These are phyloP conservation scores for Desoria tigrina DNA, from an alignment of 2,888 invertebrate species.

Conservation along the genomic window DNA sequence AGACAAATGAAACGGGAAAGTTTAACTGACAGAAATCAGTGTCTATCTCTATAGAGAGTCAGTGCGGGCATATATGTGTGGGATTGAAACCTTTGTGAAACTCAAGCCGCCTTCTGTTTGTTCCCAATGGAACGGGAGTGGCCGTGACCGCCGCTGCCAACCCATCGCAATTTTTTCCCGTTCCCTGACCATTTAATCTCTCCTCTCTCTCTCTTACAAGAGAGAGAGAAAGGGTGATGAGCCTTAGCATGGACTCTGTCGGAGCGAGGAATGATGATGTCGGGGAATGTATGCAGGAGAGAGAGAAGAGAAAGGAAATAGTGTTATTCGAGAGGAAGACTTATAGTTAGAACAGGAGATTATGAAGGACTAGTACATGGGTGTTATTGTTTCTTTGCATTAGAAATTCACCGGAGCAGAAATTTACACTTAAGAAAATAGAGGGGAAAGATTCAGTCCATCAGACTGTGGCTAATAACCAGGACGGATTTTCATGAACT, in stretches of 20 bases:
- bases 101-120: no score
- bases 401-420: conserved; percentile 12
- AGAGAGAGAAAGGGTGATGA: conserved; percentile 5
- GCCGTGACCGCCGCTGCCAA: neutral
- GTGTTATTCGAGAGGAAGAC: neutral
- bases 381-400: conserved; percentile 15
- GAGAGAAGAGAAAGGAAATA: conserved; percentile 6
- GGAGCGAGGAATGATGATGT: neutral
- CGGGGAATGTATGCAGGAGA: no score
- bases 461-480: conserved; percentile 14
- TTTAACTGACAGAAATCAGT: conserved; percentile 19
- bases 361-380: neutral
- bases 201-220: neutral
- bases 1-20: conserved; percentile 16
- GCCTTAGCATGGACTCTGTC: conserved; percentile 8
- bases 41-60: neutral
- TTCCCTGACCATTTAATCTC: conserved; percentile 12
- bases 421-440: conserved; percentile 18
- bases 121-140: neutral
- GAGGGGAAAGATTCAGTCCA: conserved; percentile 5
- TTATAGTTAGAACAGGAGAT: neutral
- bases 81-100: no score
- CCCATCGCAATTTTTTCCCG: no score
- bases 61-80: no score
- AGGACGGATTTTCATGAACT: conserved; percentile 8